A percentile compares a stretch with the other conserved stretches of the same genome.
phyloP scores from a whole-genome alignment of 2,797 vertebrate genomes.

The Dendrocincla fuliginosa region DNA sequence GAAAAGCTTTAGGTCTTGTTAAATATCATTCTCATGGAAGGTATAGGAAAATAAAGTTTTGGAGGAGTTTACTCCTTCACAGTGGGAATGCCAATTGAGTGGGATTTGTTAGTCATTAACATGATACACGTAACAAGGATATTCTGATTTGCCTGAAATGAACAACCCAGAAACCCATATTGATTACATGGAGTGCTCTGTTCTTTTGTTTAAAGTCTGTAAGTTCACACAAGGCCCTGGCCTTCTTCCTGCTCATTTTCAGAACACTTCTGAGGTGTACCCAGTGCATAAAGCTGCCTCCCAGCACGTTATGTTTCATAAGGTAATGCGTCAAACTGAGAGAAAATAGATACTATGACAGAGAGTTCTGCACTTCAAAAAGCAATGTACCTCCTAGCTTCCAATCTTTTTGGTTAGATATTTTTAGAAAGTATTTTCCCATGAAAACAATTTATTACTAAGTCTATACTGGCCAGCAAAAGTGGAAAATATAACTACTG shows the following conservation, averaged over 20 bases:
- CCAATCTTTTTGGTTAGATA: neutral
- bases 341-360: constrained; percentile 35
- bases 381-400: neutral
- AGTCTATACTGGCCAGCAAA: neutral
- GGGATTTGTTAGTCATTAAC: neutral
- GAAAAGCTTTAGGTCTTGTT: neutral
- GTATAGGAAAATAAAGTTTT: neutral
- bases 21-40: neutral
- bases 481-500: neutral
- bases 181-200: neutral
- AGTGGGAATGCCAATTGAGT: neutral
- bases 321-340: neutral
- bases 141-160: neutral
- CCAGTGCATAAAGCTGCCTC: neutral
- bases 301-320: neutral
- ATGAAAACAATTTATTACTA: neutral
- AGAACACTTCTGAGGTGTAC: constrained; percentile 6
- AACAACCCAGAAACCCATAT: neutral
- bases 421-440: neutral
- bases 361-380: constrained; percentile 8
- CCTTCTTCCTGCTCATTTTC: neutral
- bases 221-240: constrained; percentile 8
- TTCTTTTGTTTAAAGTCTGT: neutral
- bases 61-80: neutral
- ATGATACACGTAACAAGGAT: neutral